Evolutionary conservation across 2,888 invertebrate genomes (phyloP).

Genomic region (Archaeoteleia sp.): DNA sequence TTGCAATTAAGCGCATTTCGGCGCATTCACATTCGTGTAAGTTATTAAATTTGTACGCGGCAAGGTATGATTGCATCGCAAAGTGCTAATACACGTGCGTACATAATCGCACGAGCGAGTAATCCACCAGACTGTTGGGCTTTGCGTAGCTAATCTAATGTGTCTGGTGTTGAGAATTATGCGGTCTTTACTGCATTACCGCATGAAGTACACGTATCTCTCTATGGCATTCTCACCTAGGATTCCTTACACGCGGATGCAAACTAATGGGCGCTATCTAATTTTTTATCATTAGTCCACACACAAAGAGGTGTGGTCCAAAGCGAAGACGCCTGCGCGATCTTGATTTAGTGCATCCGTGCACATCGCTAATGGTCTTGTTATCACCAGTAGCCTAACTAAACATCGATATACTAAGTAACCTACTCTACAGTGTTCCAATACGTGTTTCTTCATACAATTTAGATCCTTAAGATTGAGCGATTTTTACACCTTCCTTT

Average conservation of each 20-base stretch:
- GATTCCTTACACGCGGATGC: constrained; percentile 12
- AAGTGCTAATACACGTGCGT: constrained; percentile 28
- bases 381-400: constrained; percentile 31
- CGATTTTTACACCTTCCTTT: no score
- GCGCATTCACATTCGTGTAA: constrained; percentile 31
- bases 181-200: constrained; percentile 26
- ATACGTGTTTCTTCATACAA: no score
- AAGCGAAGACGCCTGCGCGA: constrained; percentile 8
- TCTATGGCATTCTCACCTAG: constrained; percentile 16
- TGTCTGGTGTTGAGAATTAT: constrained; percentile 30
- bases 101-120: constrained; percentile 34
- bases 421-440: neutral
- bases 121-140: constrained; percentile 21
- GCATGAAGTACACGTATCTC: constrained; percentile 29
- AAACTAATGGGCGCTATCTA: constrained; percentile 35
- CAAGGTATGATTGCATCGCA: constrained; percentile 37
- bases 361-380: constrained; percentile 23
- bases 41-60: constrained; percentile 47
- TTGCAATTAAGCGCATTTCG: constrained; percentile 41
- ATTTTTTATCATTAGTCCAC: constrained; percentile 22
- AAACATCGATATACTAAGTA: constrained; percentile 12
- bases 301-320: constrained; percentile 20
- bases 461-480: no score
- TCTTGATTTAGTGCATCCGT: constrained; percentile 24
- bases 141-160: constrained; percentile 38